Evolutionary conservation across 2,797 vertebrate species (phyloP).

Genomic region (Sparus aurata): DNA sequence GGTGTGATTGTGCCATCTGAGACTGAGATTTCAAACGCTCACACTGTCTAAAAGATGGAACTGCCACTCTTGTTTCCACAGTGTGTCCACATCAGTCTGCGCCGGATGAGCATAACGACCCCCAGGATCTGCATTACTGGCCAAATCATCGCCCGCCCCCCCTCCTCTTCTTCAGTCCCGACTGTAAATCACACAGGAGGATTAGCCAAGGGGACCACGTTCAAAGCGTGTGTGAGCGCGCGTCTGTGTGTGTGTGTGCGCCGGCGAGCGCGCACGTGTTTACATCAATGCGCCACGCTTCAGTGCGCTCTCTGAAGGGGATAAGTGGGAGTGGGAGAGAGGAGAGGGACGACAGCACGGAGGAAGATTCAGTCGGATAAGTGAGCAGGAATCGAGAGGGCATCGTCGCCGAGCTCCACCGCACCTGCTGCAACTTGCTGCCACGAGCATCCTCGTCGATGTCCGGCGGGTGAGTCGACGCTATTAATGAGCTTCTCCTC

Average conservation of each 20-base stretch:
- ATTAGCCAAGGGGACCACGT: constrained; percentile 35
- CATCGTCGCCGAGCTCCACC: constrained; percentile 52
- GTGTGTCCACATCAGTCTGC: background rate
- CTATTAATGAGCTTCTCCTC: too few species aligned
- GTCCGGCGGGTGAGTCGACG: constrained; percentile 74
- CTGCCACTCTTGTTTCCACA: background rate
- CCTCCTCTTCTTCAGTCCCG: background rate
- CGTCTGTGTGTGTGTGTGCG: constrained; percentile 4
- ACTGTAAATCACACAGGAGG: constrained; percentile 41
- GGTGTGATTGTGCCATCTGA: background rate
- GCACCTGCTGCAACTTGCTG: constrained; percentile 72
- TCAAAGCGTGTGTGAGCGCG: constrained; percentile 19
- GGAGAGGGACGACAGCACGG: constrained; percentile 71
- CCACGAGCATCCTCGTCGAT: constrained; percentile 45
- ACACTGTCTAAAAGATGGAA: background rate
- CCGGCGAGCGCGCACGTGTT: constrained; percentile 58
- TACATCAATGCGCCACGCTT: constrained; percentile 73
- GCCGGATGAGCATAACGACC: background rate
- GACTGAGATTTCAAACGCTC: background rate
- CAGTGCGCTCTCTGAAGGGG: constrained; percentile 69
- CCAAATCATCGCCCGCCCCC: background rate
- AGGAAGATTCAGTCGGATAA: constrained; percentile 65
- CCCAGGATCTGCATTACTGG: constrained; percentile 5
- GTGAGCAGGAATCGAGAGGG: constrained; percentile 51
- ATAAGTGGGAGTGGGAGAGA: constrained; percentile 81